Evolutionary conservation across 2,797 vertebrate genomes (phyloP).

Genomic region (Moxostoma hubbsi): DNA sequence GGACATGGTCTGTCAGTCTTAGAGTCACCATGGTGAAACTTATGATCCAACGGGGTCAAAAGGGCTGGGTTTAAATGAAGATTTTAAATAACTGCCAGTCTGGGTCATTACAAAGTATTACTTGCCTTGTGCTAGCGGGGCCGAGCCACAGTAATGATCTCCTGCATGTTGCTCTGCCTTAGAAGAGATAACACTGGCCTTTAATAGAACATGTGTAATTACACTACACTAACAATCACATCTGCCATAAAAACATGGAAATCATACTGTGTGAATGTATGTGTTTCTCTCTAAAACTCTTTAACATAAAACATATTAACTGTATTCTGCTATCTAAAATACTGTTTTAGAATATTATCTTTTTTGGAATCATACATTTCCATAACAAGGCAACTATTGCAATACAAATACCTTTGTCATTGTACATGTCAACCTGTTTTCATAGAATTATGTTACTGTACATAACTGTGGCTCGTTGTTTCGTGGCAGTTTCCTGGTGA

Average conservation of each 20-base stretch:
- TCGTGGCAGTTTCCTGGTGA: no score
- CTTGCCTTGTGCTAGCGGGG: constrained; percentile 63
- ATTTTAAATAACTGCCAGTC: constrained; percentile 70
- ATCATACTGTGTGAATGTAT: constrained; percentile 38
- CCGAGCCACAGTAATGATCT: constrained; percentile 57
- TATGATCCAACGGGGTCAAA: constrained; percentile 67
- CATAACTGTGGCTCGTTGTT: no score
- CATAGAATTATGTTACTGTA: no score
- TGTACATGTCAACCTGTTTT: no score
- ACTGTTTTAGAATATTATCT: background rate
- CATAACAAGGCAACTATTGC: no score
- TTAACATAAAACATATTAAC: background rate
- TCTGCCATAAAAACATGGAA: constrained; percentile 68
- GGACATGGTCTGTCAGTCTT: constrained; percentile 7
- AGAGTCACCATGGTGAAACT: constrained; percentile 26
- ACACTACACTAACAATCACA: constrained; percentile 76
- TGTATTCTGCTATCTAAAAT: background rate
- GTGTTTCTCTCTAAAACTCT: background rate
- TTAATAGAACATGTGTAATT: constrained; percentile 80
- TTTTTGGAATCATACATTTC: background rate
- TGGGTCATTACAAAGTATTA: constrained; percentile 78
- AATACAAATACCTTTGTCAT: no score
- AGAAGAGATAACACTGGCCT: constrained; percentile 75
- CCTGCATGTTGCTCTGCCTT: constrained; percentile 72
- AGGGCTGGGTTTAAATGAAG: constrained; percentile 72